Evolutionary conservation across 2,113 vertebrate species (phyloP).

Genomic region (Neolamprologus ventralis): DNA sequence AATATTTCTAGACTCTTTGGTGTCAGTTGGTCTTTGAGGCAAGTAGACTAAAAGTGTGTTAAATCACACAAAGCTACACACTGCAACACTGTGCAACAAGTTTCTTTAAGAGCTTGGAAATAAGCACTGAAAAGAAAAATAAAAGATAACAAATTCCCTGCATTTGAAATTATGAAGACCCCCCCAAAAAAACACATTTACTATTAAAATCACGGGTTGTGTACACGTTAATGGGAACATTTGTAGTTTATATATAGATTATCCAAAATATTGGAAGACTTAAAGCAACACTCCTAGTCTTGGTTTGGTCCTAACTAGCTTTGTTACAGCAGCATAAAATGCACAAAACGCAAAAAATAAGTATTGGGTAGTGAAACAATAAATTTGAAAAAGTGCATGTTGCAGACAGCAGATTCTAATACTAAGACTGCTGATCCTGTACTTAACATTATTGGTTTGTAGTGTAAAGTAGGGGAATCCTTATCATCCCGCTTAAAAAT

Average conservation of each 20-base stretch:
- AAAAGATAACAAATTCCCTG: neutral
- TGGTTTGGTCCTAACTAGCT: neutral
- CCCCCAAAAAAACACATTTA: neutral
- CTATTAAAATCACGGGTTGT: neutral
- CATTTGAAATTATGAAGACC: neutral
- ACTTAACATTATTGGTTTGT: slow-evolving; percentile 43
- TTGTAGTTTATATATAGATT: neutral
- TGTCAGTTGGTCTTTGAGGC: neutral
- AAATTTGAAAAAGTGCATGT: neutral
- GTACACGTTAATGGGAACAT: neutral
- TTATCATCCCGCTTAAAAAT: slow-evolving; percentile 48
- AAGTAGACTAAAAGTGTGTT: neutral
- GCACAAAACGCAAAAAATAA: neutral
- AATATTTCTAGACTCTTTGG: neutral
- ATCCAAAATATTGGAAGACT: neutral
- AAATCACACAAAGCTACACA: neutral
- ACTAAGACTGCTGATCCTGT: slow-evolving; percentile 31
- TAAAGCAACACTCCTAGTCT: neutral
- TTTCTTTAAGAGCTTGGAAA: neutral
- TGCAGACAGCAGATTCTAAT: neutral
- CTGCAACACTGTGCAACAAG: neutral
- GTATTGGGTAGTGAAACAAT: neutral
- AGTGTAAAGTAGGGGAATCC: slow-evolving; percentile 45
- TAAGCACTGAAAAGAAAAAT: neutral
- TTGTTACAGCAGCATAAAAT: neutral